Evolutionary conservation across 2,888 invertebrate genomes (phyloP), one percentile per base, ranked within the genome.

Genomic region (Cheilosia soror): DNA sequence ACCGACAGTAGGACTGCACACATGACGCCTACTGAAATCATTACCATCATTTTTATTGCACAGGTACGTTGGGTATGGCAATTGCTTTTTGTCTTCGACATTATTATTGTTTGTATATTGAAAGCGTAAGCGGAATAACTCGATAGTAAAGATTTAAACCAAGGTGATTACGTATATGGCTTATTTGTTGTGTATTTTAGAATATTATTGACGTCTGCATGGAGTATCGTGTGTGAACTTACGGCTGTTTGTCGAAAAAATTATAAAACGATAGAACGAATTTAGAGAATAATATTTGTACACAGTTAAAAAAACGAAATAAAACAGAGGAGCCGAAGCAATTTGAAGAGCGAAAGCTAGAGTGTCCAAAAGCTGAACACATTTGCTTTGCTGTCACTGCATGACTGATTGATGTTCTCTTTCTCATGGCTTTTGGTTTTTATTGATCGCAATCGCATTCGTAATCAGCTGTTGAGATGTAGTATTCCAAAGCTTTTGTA

Each of bases 1-100:
- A 91, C 92, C 20, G 92, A 91, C 89, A 92, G 89, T 89, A 92
- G 89, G 4, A 91, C 90, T 47, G 90, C 88, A 68, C 90, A 90
- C 11, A 92, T 87, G 15, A 91, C 90, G 63, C 89, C 89, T 40
- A 90, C 91, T 66, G 92, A 88, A 71, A 92, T 87, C 27, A 91
- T 89, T 51, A 92, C 92, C 5, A 92, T 91, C 63, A 92, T 91
- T 88, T 91, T 91, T 58, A 90, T 91, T 84, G 90, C 90, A 73
- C 90, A 89, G 71, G 25, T 5, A 13, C 51, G 25, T 13, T 89
- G 42, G 13, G 49, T 49, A 9, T n/a, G 31, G 47, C 49, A 81
- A 6, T 33, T 53, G 1, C n/a, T 65, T 31, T 65, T 81, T 37
- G 13, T 44, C 44, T 15, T 71, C 44, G 81, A 81, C 81, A 76